These are phyloP conservation scores for Aphaenogaster ashmeadi DNA, from an alignment of 1,140 invertebrate species.

Conservation along the genomic window DNA sequence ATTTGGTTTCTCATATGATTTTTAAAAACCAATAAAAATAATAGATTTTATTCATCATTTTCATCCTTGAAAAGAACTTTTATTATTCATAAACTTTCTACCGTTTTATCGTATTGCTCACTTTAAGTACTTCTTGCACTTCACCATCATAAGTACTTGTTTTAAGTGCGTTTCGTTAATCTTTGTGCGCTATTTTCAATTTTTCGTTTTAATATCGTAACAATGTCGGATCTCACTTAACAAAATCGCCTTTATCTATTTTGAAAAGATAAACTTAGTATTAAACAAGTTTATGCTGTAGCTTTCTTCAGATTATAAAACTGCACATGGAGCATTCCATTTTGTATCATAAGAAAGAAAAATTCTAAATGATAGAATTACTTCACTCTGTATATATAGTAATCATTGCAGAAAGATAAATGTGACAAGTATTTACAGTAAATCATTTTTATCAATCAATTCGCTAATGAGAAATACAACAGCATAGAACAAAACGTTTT, in stretches of 20 bases:
- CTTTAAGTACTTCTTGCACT: slow-evolving; percentile 33
- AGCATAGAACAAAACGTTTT: neutral
- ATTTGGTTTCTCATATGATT: neutral
- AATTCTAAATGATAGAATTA: slow-evolving; percentile 7
- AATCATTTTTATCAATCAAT: neutral
- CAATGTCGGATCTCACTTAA: neutral
- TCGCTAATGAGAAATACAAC: neutral
- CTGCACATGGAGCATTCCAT: neutral
- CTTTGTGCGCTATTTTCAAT: neutral
- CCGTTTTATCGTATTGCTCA: neutral
- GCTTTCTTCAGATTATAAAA: neutral
- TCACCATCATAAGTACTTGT: slow-evolving; percentile 12
- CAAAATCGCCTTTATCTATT: neutral
- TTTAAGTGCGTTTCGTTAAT: slow-evolving; percentile 35
- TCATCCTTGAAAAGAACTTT: neutral
- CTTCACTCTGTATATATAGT: neutral
- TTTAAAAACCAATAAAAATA: neutral
- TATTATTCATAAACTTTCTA: neutral
- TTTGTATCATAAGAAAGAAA: slow-evolving; percentile 27
- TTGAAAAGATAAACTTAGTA: neutral
- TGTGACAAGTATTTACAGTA: neutral
- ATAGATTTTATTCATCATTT: neutral
- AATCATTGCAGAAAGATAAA: neutral
- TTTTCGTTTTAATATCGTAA: neutral
- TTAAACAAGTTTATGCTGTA: neutral